A percentile compares a stretch with the other conserved stretches of the same genome.
Evolutionary conservation across 2,888 invertebrate species (phyloP).

Genomic region (Kuschelorhynchus macadamiae): DNA sequence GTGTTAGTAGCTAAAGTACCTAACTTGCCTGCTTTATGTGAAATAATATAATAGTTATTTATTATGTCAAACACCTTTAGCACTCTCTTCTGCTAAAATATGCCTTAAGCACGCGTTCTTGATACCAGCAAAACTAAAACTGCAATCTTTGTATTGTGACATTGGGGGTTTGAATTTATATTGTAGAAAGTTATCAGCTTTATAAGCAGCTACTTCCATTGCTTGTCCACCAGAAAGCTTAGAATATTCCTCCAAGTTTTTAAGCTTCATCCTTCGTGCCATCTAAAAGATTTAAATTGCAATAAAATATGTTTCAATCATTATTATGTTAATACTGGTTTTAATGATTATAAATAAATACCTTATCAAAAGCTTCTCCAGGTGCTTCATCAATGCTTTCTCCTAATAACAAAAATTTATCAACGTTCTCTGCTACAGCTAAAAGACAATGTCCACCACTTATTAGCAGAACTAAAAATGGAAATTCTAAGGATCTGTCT

Average conservation of each 20-base stretch:
- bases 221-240: slow-evolving; percentile 86
- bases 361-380: slow-evolving; percentile 95
- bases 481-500: slow-evolving; percentile 79
- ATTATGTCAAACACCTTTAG: slow-evolving; percentile 67
- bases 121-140: slow-evolving; percentile 92
- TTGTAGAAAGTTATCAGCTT: slow-evolving; percentile 74
- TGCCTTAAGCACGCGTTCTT: slow-evolving; percentile 75
- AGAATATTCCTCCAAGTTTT: slow-evolving; percentile 81
- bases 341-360: slow-evolving; percentile 64
- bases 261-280: slow-evolving; percentile 87
- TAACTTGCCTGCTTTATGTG: too few species aligned
- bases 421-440: slow-evolving; percentile 79
- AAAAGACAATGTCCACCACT: slow-evolving; percentile 95
- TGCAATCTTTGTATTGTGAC: slow-evolving; percentile 80
- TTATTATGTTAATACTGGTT: too few species aligned
- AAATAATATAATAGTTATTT: too few species aligned
- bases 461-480: slow-evolving; percentile 89
- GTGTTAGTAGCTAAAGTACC: too few species aligned
- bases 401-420: slow-evolving; percentile 86
- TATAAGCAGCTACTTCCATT: slow-evolving; percentile 84
- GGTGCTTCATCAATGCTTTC: slow-evolving; percentile 88
- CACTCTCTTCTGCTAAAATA: slow-evolving; percentile 74
- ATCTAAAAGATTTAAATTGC: slow-evolving; percentile 68
- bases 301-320: neutral
- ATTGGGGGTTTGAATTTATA: slow-evolving; percentile 80